Evolutionary conservation across 2,888 invertebrate genomes (phyloP), one percentile per base, ranked within the genome.

Genomic region (Pseudococcus jackbeardsleyi): DNA sequence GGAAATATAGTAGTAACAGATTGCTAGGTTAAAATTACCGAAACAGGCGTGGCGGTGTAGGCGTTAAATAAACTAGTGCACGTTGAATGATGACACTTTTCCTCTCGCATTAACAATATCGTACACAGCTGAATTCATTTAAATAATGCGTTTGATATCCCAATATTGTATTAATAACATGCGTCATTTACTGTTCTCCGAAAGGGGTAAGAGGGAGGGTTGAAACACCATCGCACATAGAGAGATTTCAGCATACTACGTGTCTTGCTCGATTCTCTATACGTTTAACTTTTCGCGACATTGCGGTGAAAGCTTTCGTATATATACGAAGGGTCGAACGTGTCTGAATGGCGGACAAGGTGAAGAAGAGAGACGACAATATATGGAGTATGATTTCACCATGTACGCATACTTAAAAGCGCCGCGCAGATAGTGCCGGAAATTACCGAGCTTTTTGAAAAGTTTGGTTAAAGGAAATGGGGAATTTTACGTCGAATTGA

Each of bases 41-140:
- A 86, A 86, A 86, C 86, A 85, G 85, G 86, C 86, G 86, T 86
- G 86, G 48, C 85, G 85, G 15, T 48, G 48, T 84, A 72, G 86
- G 72, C 68, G 86, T 72, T 46, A 86, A 86, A 86, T 86, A 46
- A 77, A 86, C 72, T 86, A 72, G 50, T 59, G 59, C n/a, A n/a
- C 86, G 64, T 72, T 85, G 86, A 86, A 72, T 72, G 86, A 86
- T 86, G 86, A 86, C 86, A 86, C 86, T 86, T 86, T 86, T 86
- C 86, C 86, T 86, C 86, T 86, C 86, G 19, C 86, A 72, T 86
- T 86, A 86, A 86, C 86, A 68, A 68, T 86, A 86, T 64, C 86
- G 72, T 72, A 86, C 72, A 77, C 72, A 46, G 86, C 72, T 86
- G 86, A 86, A 86, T 86, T 86, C 72, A 86, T 86, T 86, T 86